Percentiles rank a stretch among this genome's conserved stretches.
These are phyloP conservation scores for Ceratitis capitata DNA, from an alignment of 1,140 invertebrate genomes.

Conservation along the genomic window DNA sequence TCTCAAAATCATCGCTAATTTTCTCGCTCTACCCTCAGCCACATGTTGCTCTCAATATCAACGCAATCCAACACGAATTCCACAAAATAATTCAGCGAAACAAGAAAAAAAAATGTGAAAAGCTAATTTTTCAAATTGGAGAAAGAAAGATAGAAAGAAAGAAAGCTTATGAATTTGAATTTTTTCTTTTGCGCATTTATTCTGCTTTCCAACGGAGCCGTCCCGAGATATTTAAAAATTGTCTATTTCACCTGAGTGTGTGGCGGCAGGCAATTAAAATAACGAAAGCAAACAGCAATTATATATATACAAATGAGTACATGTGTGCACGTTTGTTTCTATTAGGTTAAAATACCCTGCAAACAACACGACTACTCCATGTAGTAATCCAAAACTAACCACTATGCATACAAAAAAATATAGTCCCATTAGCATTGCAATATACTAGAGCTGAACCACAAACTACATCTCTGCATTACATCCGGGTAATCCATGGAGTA, in stretches of 20 bases:
- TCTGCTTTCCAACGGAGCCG: slow-evolving; percentile 30
- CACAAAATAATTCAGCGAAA: neutral
- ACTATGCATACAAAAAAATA: too few species aligned
- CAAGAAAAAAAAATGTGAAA: too few species aligned
- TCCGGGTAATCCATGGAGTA: too few species aligned
- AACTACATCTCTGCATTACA: too few species aligned
- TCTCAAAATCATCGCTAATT: neutral
- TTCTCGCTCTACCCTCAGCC: neutral
- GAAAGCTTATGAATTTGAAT: slow-evolving; percentile 24
- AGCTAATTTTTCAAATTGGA: too few species aligned
- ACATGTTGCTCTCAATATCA: neutral
- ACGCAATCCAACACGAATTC: neutral
- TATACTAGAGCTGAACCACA: too few species aligned
- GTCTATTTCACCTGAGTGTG: neutral
- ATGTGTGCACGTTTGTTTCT: neutral
- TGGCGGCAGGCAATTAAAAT: neutral
- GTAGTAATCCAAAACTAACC: too few species aligned
- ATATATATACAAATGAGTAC: neutral
- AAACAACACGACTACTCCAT: too few species aligned
- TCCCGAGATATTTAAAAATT: slow-evolving; percentile 6
- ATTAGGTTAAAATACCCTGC: too few species aligned
- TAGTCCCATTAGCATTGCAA: too few species aligned
- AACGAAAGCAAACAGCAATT: neutral
- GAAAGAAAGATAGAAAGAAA: slow-evolving; percentile 10
- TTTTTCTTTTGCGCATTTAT: slow-evolving; percentile 23